phyloP scores from a whole-genome alignment of 23 tunicate species.

The Trididemnum clinides region DNA sequence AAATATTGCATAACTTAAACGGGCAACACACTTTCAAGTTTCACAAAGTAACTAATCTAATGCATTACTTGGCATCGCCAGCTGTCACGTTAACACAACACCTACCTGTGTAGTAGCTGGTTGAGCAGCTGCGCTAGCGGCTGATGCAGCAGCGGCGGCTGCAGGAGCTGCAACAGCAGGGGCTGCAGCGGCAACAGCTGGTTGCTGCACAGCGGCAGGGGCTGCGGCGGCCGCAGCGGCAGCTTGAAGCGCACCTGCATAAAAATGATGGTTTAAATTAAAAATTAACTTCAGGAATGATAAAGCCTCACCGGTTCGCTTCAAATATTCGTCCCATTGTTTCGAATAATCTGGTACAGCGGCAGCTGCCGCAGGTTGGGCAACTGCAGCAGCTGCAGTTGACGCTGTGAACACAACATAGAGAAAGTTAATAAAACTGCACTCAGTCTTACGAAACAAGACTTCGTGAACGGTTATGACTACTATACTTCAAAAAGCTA shows the following conservation, averaged over 20 bases:
- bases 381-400: constrained; percentile 29
- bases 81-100: too few species aligned
- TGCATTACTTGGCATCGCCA: too few species aligned
- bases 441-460: too few species aligned
- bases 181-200: constrained; percentile 41
- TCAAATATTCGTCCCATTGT: constrained; percentile 99
- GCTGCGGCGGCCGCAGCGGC: constrained; percentile 51
- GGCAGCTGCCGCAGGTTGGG: constrained; percentile 50
- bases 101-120: constrained; percentile 78
- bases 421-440: too few species aligned
- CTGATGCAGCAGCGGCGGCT: constrained; percentile 57
- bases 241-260: constrained; percentile 6
- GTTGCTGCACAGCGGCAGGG: constrained; percentile 18
- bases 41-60: too few species aligned
- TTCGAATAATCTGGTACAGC: constrained; percentile 93
- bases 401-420: neutral
- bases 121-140: constrained; percentile 53
- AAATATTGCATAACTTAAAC: too few species aligned
- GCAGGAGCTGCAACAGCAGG: constrained; percentile 51
- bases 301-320: constrained; percentile 58
- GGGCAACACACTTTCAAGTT: too few species aligned
- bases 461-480: too few species aligned
- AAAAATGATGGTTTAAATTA: neutral
- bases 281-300: neutral
- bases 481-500: too few species aligned